A percentile compares a stretch with the other conserved stretches of the same genome.
Conservation (phyloP, 1,140 invertebrate species). For the Hyles vespertilio region DNA sequence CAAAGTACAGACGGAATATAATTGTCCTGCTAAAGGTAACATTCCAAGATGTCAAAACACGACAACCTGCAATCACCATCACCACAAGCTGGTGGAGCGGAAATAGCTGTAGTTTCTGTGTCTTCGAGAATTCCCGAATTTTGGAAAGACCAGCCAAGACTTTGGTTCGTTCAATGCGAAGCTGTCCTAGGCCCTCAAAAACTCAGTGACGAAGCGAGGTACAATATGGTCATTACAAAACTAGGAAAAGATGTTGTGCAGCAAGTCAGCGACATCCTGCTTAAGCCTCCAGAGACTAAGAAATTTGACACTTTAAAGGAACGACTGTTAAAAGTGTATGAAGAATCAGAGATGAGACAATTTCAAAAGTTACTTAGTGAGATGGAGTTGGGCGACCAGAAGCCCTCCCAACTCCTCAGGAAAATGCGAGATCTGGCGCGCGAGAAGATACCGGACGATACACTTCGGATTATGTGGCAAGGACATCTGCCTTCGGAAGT, state of each 20-base stretch:
- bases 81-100: neutral
- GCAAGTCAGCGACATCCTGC: slow-evolving; percentile 12
- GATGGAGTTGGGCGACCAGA: slow-evolving; percentile 6
- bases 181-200: slow-evolving; percentile 17
- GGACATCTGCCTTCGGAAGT: slow-evolving; percentile 8
- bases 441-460: slow-evolving; percentile 14
- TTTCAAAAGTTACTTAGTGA: slow-evolving; percentile 6
- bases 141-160: slow-evolving; percentile 17
- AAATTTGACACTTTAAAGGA: neutral
- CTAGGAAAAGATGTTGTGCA: slow-evolving; percentile 13
- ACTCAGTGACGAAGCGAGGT: slow-evolving; percentile 7
- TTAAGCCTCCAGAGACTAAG: slow-evolving; percentile 5
- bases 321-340: slow-evolving; percentile 1
- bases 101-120: slow-evolving; percentile 9
- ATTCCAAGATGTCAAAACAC: no score
- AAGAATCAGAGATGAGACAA: slow-evolving; percentile 1
- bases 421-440: slow-evolving; percentile 6
- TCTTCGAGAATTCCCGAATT: slow-evolving; percentile 16
- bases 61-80: no score
- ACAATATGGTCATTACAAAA: slow-evolving; percentile 6
- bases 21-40: no score
- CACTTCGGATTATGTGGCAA: slow-evolving; percentile 16
- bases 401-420: slow-evolving; percentile 1
- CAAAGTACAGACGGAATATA: no score
- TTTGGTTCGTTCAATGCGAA: slow-evolving; percentile 18